Evolutionary conservation across 2,113 vertebrate species (phyloP), one percentile per base, ranked within the genome.

Genomic region (Notothenia coriiceps): DNA sequence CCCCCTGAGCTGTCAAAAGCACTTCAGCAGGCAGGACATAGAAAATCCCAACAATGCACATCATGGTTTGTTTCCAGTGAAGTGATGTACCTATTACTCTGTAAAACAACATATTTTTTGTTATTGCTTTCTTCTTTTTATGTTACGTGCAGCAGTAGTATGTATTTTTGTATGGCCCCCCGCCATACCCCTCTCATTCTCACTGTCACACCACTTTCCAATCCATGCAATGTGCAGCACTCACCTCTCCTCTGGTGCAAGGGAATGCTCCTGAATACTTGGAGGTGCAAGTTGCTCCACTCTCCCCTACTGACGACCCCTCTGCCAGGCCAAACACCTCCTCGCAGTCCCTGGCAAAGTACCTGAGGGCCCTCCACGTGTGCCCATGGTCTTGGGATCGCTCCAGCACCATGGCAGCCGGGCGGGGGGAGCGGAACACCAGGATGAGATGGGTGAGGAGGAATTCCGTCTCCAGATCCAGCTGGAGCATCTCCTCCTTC

Each of bases 361-460:
- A 97, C 75, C 96, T 95, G 83, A 98, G 96, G 84, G 96, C 92
- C 80, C 88, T 95, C 98, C 98, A 99, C 0, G 96, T 96, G 84
- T 72, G 68, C 2, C 97, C 98, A 0, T 95, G 96, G 91, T 99
- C 97, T 92, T 96, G 97, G 12, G 98, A 99, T 65, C 97, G 94
- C 82, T 99, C 97, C 89, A 99, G 94, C 85, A 96, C 88, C 98
- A 99, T 98, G 86, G 96, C 96, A 2, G 96, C 96, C 0, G 98
- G 98, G 66, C 98, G 93, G 33, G 97, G 96, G 0, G 98, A 99
- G 89, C 95, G 97, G 89, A 99, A 99, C 82, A 99, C 96, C 91
- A 98, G 83, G 72, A 99, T 99, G 70, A 99, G 86, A 74, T 99
- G 98, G 2, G 98, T 99, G 88, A 99, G 96, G 91, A 98, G 96